Percentiles rank a stretch among this genome's conserved stretches.
These are phyloP conservation scores for Andricus grossulariae DNA, from an alignment of 1,140 invertebrate genomes.

Conservation along the genomic window DNA sequence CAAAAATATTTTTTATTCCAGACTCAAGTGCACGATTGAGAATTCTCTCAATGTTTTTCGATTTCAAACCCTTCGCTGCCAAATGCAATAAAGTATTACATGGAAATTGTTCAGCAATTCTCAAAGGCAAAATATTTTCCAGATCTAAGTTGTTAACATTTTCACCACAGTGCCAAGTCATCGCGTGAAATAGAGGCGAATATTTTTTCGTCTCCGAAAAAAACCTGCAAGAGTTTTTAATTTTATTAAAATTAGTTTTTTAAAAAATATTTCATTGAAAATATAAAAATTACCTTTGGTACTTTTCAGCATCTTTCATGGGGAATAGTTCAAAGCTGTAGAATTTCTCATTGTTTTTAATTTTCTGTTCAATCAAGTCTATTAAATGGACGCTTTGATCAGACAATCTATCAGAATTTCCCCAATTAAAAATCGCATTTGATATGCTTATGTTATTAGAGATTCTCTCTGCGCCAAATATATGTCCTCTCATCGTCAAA, in stretches of 20 bases:
- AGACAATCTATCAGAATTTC: neutral
- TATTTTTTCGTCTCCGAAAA: slow-evolving; percentile 47
- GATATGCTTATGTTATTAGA: neutral
- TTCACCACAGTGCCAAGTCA: slow-evolving; percentile 56
- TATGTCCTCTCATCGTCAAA: neutral
- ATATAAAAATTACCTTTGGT: slow-evolving; percentile 50
- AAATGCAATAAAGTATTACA: slow-evolving; percentile 58
- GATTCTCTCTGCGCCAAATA: neutral
- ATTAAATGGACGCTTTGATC: slow-evolving; percentile 33
- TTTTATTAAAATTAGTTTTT: slow-evolving; percentile 3
- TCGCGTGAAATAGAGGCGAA: slow-evolving; percentile 60
- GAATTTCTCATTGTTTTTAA: slow-evolving; percentile 46
- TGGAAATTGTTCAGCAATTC: slow-evolving; percentile 46
- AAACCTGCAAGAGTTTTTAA: slow-evolving; percentile 43
- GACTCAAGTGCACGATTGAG: slow-evolving; percentile 44
- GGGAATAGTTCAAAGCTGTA: slow-evolving; percentile 59
- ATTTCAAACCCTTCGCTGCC: slow-evolving; percentile 44
- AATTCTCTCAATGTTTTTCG: slow-evolving; percentile 41
- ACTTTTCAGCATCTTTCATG: slow-evolving; percentile 34
- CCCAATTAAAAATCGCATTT: neutral
- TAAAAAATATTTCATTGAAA: neutral
- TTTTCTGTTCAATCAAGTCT: slow-evolving; percentile 47
- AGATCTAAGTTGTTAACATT: slow-evolving; percentile 14
- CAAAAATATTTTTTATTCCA: slow-evolving; percentile 61
- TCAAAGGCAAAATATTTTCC: slow-evolving; percentile 39